Conservation (phyloP, 1,140 invertebrate species). For the Drosophila nigromelanica region DNA sequence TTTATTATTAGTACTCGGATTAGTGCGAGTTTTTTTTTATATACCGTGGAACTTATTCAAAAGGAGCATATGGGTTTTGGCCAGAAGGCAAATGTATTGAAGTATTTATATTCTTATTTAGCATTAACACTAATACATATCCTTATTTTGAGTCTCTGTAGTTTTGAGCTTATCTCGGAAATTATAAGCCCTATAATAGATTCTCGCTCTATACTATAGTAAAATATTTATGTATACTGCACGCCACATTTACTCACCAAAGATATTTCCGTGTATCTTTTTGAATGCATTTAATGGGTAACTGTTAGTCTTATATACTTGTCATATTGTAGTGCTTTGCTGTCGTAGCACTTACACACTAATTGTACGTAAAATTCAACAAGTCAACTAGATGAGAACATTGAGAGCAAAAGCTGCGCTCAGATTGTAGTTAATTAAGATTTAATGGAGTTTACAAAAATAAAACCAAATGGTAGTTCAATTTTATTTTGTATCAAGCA, state of each 20-base stretch:
- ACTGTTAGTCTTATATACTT: background rate
- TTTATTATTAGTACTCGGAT: conserved; percentile 23
- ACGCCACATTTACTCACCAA: too few species aligned
- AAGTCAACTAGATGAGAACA: conserved; percentile 24
- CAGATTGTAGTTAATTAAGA: background rate
- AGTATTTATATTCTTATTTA: too few species aligned
- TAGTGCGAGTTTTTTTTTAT: conserved; percentile 40
- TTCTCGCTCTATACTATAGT: too few species aligned
- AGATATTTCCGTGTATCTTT: too few species aligned
- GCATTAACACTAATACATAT: too few species aligned
- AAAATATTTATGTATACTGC: too few species aligned
- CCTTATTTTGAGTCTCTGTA: too few species aligned
- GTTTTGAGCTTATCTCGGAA: too few species aligned
- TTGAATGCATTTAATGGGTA: background rate
- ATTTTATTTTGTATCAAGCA: background rate
- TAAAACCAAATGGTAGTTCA: background rate
- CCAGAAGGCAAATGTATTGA: too few species aligned
- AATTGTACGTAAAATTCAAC: conserved; percentile 61
- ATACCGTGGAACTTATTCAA: too few species aligned
- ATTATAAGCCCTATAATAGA: too few species aligned
- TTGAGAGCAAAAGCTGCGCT: conserved; percentile 10
- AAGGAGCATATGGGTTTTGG: too few species aligned
- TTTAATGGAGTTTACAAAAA: background rate
- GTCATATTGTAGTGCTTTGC: conserved; percentile 10
- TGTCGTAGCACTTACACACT: conserved; percentile 45